Base-by-base conservation (phyloP, 37 sponge, comb jelly and placozoan genomes). In the Hexactinellida sp. region DNA sequence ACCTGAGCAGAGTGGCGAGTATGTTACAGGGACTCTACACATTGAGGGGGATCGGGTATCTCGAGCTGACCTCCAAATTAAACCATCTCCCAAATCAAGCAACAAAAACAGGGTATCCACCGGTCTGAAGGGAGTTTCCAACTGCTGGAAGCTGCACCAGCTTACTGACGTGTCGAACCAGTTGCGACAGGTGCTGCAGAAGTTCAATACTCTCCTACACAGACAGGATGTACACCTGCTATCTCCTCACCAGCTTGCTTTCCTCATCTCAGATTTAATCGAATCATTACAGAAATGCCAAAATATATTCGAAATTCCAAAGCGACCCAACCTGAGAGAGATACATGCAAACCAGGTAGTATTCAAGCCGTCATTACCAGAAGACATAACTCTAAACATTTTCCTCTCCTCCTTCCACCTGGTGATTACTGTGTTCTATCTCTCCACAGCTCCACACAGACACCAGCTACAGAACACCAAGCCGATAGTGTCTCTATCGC, bases 21-120 rank as follows among this genome's bases (percentile, higher is more conserved):
- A 63, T 63, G 76, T 63, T 63, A 63, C 76, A 63, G 76, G 76
- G 3, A 63, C 76, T 7, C 76, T 63, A 1, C 76, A 63, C 30
- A 10, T 63, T 21, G 76, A 63, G 5, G 76, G 76, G 34, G 30
- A 63, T 23, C 5, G 3, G 25, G 13, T 63, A 25, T n/a, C 76
- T 25, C 34, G 76, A 32, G 76, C 76, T 28, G 76, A 63, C 30
- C 30, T 63, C 3, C 25, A 21, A 1, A 63, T 63, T 63, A 63
- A 63, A 28, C 76, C 76, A 63, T 63, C 76, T 63, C 76, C 76
- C 13, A 63, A 63, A n/a, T 63, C 76, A 32, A 28, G 76, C 32
- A 63, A 28, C 13, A 63, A 63, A 28, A 63, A 63, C 13, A 10
- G 34, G 3, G 76, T 63, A 21, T 28, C 25, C 3, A 63, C 76